Base-by-base conservation (phyloP, 2,113 vertebrate genomes). In the Laticauda colubrina region DNA sequence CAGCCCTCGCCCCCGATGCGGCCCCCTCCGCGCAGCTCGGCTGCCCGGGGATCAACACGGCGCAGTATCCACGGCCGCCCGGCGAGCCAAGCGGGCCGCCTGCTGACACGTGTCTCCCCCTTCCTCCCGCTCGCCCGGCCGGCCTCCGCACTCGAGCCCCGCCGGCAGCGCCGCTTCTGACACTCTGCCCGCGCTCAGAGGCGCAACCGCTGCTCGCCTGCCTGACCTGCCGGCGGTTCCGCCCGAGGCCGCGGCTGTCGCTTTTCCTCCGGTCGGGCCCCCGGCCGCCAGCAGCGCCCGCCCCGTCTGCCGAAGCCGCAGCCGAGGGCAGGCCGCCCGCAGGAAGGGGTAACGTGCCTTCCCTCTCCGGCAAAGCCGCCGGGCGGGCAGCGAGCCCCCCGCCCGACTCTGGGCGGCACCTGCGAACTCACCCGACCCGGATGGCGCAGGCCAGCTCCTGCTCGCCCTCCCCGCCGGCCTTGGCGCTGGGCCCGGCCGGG, bases 381-480 rank as follows among this genome's bases (percentile, higher is more conserved):
- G 24, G 59, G 9, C 24, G 7, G 24, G 59, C 59, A 64, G 26
- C 3, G 26, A 9, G 45, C 8, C 20, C 48, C 18, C 21, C 20
- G 9, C 56, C 69, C 6, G 8, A 26, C 45, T 86, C 88, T 51
- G 18, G 34, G 85, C 21, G 85, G 81, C 92, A 87, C 92, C 89
- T 90, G 92, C 51, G 21, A 10, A 24, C 56, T 87, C 55, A 26
- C 92, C 59, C 57, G 26, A 85, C 89, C 92, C 55, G 69, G 92
- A 11, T 86, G 55, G 88, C 24, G 45, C 64, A 85, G 88, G 88
- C 69, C 55, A 9, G 20, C 26, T 57, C 88, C 57, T 9, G 85
- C 85, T 64, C 7, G 51, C 57, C 18, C 9, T n/a, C 24, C 54
- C 75, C 23, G 21, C 89, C n/a, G 45, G n/a, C 1, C 23, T 43